Evolutionary conservation across 2,113 vertebrate genomes (phyloP).

Genomic region (Coptodon bakossiorum): DNA sequence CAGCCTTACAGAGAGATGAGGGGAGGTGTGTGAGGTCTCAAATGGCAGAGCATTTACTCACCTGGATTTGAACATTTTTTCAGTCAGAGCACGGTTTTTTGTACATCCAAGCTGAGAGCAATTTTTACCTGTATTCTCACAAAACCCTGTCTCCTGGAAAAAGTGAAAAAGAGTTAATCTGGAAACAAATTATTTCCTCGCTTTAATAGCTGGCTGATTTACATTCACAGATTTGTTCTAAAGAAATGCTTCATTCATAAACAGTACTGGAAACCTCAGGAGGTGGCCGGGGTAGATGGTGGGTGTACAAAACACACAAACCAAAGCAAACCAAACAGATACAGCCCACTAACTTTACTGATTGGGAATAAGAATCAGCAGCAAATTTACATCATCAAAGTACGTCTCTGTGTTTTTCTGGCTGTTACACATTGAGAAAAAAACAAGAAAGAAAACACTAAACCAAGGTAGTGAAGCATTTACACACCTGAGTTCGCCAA

Average conservation of each 20-base stretch:
- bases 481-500: neutral
- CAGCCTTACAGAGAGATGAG: neutral
- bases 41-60: neutral
- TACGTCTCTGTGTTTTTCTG: neutral
- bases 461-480: accelerated
- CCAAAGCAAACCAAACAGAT: neutral
- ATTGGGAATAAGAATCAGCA: neutral
- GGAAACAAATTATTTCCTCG: neutral
- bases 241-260: neutral
- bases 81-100: neutral
- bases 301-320: neutral
- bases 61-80: neutral
- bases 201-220: neutral
- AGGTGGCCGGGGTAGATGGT: neutral
- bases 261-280: neutral
- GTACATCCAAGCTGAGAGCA: neutral
- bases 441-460: accelerated
- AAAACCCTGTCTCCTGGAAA: neutral
- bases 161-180: neutral
- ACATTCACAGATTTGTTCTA: neutral
- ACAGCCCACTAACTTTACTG: accelerated
- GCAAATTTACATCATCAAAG: neutral
- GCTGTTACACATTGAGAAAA: neutral
- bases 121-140: neutral
- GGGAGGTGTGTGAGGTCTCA: neutral